phyloP scores from a whole-genome alignment of 2,797 vertebrate genomes.

The Protonibea diacanthus region DNA sequence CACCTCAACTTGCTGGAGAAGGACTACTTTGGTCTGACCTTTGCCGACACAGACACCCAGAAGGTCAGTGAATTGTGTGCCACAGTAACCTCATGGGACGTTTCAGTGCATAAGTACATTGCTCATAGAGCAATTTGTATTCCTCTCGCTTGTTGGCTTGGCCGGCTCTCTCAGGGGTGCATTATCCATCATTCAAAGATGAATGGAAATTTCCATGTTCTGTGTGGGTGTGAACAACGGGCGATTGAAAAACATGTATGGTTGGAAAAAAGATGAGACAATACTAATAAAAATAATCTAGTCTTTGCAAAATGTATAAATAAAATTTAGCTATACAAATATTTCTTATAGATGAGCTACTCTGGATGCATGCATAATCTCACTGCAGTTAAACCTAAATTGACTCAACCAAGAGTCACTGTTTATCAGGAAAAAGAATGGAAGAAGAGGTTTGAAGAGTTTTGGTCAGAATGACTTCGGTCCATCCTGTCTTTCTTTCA shows the following conservation, averaged over 20 bases:
- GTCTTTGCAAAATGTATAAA: slow-evolving; percentile 22
- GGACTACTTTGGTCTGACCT: slow-evolving; percentile 96
- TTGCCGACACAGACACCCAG: slow-evolving; percentile 95
- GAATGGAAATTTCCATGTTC: slow-evolving; percentile 52
- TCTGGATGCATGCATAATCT: slow-evolving; percentile 32
- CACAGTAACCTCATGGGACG: background rate
- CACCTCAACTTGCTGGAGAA: slow-evolving; percentile 98
- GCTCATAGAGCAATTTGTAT: slow-evolving; percentile 56
- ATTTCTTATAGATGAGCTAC: slow-evolving; percentile 22
- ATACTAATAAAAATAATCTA: slow-evolving; percentile 10
- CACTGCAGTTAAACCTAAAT: slow-evolving; percentile 24
- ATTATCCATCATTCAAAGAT: slow-evolving; percentile 56
- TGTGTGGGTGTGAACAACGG: slow-evolving; percentile 38
- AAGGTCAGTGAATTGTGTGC: slow-evolving; percentile 87
- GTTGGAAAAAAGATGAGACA: slow-evolving; percentile 35
- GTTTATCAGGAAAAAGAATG: slow-evolving; percentile 21
- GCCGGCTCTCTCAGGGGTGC: slow-evolving; percentile 26
- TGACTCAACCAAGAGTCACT: slow-evolving; percentile 17
- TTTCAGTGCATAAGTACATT: slow-evolving; percentile 38
- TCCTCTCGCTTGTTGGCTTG: slow-evolving; percentile 41
- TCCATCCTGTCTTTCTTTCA: background rate
- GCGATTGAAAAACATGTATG: slow-evolving; percentile 43
- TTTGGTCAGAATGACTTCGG: slow-evolving; percentile 21
- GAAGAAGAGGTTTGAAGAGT: slow-evolving; percentile 12
- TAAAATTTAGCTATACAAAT: slow-evolving; percentile 31